Evolutionary conservation across 1,140 invertebrate species (phyloP).

Genomic region (Tyrophagus putrescentiae): DNA sequence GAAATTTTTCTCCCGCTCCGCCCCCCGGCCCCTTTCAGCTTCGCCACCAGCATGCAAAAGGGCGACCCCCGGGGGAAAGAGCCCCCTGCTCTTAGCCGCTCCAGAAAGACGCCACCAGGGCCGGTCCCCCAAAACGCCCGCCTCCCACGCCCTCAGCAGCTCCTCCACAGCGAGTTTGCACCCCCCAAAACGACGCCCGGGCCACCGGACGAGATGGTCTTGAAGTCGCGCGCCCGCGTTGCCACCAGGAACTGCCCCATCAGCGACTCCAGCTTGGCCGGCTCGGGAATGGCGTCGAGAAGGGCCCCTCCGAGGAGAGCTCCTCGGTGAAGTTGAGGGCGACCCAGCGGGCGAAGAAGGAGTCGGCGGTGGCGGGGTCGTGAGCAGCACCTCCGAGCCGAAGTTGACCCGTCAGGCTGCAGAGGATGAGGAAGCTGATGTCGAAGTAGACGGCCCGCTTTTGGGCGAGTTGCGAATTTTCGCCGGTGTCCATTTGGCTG

Average conservation of each 20-base stretch:
- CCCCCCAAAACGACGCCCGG: too few species aligned
- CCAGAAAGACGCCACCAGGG: slow-evolving; percentile 71
- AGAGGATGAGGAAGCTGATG: slow-evolving; percentile 80
- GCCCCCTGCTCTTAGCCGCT: slow-evolving; percentile 63
- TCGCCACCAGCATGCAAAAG: slow-evolving; percentile 74
- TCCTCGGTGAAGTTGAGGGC: slow-evolving; percentile 76
- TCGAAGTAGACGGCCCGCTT: slow-evolving; percentile 72
- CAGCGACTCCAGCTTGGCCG: slow-evolving; percentile 59
- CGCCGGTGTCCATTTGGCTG: slow-evolving; percentile 51
- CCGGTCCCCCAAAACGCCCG: slow-evolving; percentile 57
- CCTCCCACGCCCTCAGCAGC: slow-evolving; percentile 67
- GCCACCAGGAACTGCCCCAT: slow-evolving; percentile 57
- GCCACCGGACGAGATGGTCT: slow-evolving; percentile 59
- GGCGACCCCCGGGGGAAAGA: slow-evolving; percentile 75
- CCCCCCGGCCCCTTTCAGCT: slow-evolving; percentile 70
- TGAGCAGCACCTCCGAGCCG: slow-evolving; percentile 52
- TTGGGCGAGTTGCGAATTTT: slow-evolving; percentile 45
- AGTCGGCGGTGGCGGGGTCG: slow-evolving; percentile 43
- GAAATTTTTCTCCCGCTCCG: slow-evolving; percentile 67
- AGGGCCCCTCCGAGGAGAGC: slow-evolving; percentile 67
- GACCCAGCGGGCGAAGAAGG: slow-evolving; percentile 85
- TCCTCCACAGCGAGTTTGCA: slow-evolving; percentile 68
- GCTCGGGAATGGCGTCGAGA: slow-evolving; percentile 59
- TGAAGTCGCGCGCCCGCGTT: slow-evolving; percentile 49
- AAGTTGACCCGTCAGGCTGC: slow-evolving; percentile 78